Evolutionary conservation across 2,888 invertebrate species (phyloP), one percentile per base, ranked within the genome.

Genomic region (Andrena minutula): DNA sequence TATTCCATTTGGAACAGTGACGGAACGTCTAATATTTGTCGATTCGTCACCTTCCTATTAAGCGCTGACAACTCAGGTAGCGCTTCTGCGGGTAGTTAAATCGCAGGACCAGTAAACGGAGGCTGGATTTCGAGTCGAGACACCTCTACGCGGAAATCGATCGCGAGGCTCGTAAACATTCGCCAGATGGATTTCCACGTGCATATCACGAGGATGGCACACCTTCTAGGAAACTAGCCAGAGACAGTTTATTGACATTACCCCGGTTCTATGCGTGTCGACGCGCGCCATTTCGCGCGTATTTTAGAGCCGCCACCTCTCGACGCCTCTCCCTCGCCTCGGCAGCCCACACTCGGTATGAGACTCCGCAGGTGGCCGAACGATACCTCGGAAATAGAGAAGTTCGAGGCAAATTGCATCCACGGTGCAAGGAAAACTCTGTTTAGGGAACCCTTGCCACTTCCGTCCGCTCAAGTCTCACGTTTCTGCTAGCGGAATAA

Each of bases 171-270:
- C 74, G 72, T 84, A 85, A 86, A 85, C 83, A 86, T 88, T 84
- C 80, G 79, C 60, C 56, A 35, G 58, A 28, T 61, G 30, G 70
- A 53, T 47, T 49, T 68, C 56, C 82, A 68, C 71, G 75, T 56
- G 68, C 65, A 71, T 77, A 77, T 60, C 70, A 71, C 58, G 70
- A 79, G 69, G 63, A 64, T 70, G 76, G 79, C 77, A 74, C 68
- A 81, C 77, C 70, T 86, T 85, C 77, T 63, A 53, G 71, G 75
- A 82, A 82, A 74, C 83, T 56, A 75, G 71, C 49, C 80, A 49
- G 70, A 60, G 28, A 1, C 74, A 71, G 85, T 86, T 86, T 87
- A 87, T 87, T 86, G 85, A 85, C 83, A 68, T 68, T 75, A 64
- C 20, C 20, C n/a, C 35, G 49, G 30, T 30, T 75, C 61, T 51